These are phyloP conservation scores for Coreoperca whiteheadi DNA, from an alignment of 2,113 vertebrate genomes.

Conservation along the genomic window DNA sequence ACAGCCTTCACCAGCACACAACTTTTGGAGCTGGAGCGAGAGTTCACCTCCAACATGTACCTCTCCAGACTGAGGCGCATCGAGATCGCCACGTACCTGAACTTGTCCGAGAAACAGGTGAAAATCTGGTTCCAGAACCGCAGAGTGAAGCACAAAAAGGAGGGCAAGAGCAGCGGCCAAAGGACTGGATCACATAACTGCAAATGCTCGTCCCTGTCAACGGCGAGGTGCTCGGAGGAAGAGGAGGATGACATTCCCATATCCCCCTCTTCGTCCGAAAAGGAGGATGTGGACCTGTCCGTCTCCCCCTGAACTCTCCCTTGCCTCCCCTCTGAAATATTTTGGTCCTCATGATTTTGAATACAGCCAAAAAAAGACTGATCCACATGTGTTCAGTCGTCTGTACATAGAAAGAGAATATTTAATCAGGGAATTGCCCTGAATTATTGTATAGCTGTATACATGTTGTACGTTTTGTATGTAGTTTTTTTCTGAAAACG, in stretches of 20 bases:
- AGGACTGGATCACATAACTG: slow-evolving; percentile 87
- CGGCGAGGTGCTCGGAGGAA: slow-evolving; percentile 91
- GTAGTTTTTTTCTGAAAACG: slow-evolving; percentile 84
- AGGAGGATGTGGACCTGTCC: slow-evolving; percentile 94
- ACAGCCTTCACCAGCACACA: slow-evolving; percentile 99
- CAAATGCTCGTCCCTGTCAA: slow-evolving; percentile 93
- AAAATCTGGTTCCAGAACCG: slow-evolving; percentile 99
- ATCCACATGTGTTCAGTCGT: slow-evolving; percentile 66
- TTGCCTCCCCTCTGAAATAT: slow-evolving; percentile 45
- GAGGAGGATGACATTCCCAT: slow-evolving; percentile 93
- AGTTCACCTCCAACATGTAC: slow-evolving; percentile 99
- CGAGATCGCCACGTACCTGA: slow-evolving; percentile 99
- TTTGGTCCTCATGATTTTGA: slow-evolving; percentile 66
- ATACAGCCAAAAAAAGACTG: slow-evolving; percentile 81
- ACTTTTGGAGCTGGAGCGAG: slow-evolving; percentile 96
- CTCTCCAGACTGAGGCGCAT: slow-evolving; percentile 97
- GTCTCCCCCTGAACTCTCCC: slow-evolving; percentile 87
- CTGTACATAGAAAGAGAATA: slow-evolving; percentile 84
- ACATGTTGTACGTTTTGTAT: slow-evolving; percentile 85
- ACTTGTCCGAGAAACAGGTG: slow-evolving; percentile 98
- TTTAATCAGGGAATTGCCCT: slow-evolving; percentile 79
- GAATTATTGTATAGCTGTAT: slow-evolving; percentile 84
- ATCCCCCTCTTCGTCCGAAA: slow-evolving; percentile 96
- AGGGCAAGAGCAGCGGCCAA: slow-evolving; percentile 92
- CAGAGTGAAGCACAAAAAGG: slow-evolving; percentile 99